Conservation (phyloP, 2,113 vertebrate species). For the Urocynchramus pylzowi region DNA sequence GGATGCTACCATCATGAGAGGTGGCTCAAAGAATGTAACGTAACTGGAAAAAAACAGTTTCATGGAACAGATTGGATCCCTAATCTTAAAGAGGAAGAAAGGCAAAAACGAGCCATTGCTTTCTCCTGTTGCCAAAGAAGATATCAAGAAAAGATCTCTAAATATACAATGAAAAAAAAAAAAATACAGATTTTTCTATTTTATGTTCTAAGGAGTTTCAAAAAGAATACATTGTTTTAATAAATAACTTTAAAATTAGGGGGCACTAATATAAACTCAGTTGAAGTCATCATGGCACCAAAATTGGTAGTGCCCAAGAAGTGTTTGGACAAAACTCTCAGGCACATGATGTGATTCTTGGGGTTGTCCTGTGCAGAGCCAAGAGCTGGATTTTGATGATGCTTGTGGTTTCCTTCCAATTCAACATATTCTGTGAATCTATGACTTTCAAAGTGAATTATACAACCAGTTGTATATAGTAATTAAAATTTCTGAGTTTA, state of each 20-base stretch:
- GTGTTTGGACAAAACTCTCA: not conserved
- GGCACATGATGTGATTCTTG: not conserved
- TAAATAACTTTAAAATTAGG: not conserved
- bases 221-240: not conserved
- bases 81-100: not conserved
- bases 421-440: not conserved
- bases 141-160: not conserved
- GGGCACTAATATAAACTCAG: not conserved
- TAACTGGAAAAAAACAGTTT: not conserved
- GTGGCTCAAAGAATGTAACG: not conserved
- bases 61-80: not conserved
- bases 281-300: fast-evolving
- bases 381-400: not conserved
- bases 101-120: not conserved
- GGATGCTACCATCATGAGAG: not conserved
- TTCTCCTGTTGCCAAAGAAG: not conserved
- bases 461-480: not conserved
- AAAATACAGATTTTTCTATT: not conserved
- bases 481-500: not conserved
- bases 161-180: not conserved
- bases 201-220: not conserved
- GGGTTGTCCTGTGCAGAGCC: too few relatives aligned
- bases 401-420: not conserved
- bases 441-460: not conserved
- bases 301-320: not conserved